Conservation (phyloP, 37 sponge, comb jelly and placozoan species). For the Beroe forskalii region DNA sequence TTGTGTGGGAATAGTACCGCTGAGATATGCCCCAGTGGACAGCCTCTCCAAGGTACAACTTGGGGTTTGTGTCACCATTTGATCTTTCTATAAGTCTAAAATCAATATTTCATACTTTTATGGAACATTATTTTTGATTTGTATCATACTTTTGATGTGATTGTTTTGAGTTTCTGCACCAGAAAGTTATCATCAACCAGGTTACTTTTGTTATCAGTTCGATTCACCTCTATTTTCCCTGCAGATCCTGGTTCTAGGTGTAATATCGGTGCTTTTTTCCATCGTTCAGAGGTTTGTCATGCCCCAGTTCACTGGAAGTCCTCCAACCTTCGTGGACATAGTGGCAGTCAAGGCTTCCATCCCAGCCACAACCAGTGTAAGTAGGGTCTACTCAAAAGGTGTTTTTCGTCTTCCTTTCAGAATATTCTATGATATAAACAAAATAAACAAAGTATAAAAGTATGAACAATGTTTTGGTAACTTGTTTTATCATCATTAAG, state of each 20-base stretch:
- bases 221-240: too few species aligned
- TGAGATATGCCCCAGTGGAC: slow-evolving; percentile 33
- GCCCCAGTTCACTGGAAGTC: background rate
- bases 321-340: slow-evolving; percentile 21
- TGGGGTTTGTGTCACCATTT: background rate
- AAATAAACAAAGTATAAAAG: too few species aligned
- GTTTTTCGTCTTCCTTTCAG: too few species aligned
- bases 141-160: too few species aligned
- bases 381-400: background rate
- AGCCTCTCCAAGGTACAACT: background rate
- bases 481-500: too few species aligned
- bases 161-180: too few species aligned
- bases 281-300: slow-evolving; percentile 5
- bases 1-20: slow-evolving; percentile 22
- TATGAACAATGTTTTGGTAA: too few species aligned
- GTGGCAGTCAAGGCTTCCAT: slow-evolving; percentile 13
- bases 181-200: too few species aligned
- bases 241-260: background rate
- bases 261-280: slow-evolving; percentile 9
- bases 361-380: slow-evolving; percentile 20
- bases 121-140: too few species aligned
- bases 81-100: background rate
- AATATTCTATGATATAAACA: too few species aligned
- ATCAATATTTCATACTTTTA: background rate
- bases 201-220: too few species aligned